These are phyloP conservation scores for Nannoperca australis DNA, from an alignment of 2,797 vertebrate genomes.

Conservation along the genomic window DNA sequence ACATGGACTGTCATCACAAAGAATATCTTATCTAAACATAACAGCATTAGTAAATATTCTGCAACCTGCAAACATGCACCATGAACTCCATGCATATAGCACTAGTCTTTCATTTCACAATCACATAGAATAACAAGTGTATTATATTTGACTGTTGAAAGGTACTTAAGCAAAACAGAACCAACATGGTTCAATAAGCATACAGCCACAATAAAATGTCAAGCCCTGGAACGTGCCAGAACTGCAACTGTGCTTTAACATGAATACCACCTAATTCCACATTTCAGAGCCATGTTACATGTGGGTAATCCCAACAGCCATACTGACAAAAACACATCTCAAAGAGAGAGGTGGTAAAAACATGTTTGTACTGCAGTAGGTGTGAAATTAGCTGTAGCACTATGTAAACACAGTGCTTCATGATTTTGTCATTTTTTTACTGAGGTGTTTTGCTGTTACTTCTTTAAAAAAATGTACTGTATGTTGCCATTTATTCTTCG, in stretches of 20 bases:
- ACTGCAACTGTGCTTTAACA: constrained; percentile 59
- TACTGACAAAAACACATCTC: constrained; percentile 54
- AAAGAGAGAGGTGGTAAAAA: constrained; percentile 42
- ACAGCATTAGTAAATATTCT: constrained; percentile 53
- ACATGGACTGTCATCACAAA: constrained; percentile 60
- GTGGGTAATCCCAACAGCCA: constrained; percentile 63
- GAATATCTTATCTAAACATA: constrained; percentile 54
- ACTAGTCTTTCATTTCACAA: constrained; percentile 51
- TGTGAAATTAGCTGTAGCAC: constrained; percentile 74
- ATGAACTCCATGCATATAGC: constrained; percentile 58
- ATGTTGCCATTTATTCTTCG: constrained; percentile 70
- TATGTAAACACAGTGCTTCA: constrained; percentile 70
- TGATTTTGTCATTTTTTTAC: constrained; percentile 60
- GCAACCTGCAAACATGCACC: constrained; percentile 58
- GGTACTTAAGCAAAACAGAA: constrained; percentile 50
- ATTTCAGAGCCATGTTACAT: constrained; percentile 66
- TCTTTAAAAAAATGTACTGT: constrained; percentile 61
- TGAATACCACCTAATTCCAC: constrained; percentile 42
- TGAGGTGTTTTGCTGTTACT: constrained; percentile 66
- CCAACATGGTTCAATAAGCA: constrained; percentile 37
- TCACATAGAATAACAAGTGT: constrained; percentile 58
- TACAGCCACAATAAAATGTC: constrained; percentile 50
- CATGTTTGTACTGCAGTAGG: constrained; percentile 65
- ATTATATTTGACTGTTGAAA: constrained; percentile 70
- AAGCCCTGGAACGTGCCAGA: constrained; percentile 47